Evolutionary conservation across 1,140 invertebrate species (phyloP).

Genomic region (Oscheius sp.): DNA sequence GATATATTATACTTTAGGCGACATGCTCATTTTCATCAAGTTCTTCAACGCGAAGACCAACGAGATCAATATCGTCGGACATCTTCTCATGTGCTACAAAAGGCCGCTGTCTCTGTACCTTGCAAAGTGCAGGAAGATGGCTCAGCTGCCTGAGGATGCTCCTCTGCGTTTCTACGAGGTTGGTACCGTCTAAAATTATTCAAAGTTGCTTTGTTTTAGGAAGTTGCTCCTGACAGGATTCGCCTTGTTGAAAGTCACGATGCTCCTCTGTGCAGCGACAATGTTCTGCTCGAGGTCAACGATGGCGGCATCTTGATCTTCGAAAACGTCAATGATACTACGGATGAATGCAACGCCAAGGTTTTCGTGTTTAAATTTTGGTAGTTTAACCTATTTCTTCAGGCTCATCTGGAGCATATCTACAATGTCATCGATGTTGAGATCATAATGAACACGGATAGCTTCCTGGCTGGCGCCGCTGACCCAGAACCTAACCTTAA

Average conservation of each 20-base stretch:
- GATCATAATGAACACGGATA: neutral
- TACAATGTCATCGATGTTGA: slow-evolving; percentile 15
- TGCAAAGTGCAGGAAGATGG: neutral
- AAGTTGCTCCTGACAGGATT: slow-evolving; percentile 39
- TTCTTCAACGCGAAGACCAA: slow-evolving; percentile 34
- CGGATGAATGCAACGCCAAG: slow-evolving; percentile 36
- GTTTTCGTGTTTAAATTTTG: too few species aligned
- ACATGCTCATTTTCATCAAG: slow-evolving; percentile 39
- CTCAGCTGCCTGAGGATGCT: neutral
- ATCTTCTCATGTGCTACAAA: slow-evolving; percentile 18
- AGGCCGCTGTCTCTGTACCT: neutral
- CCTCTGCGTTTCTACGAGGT: slow-evolving; percentile 33
- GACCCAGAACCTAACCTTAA: neutral
- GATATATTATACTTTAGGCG: slow-evolving; percentile 29
- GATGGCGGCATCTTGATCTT: slow-evolving; percentile 50
- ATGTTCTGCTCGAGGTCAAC: slow-evolving; percentile 31
- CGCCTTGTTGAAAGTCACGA: slow-evolving; percentile 25
- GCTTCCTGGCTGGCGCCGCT: neutral
- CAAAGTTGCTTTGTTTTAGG: slow-evolving; percentile 27
- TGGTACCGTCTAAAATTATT: neutral
- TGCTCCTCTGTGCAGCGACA: slow-evolving; percentile 7
- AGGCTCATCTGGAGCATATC: neutral
- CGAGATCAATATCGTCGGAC: slow-evolving; percentile 22
- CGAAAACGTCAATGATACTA: slow-evolving; percentile 36
- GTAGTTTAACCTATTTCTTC: too few species aligned